Evolutionary conservation across 2,888 invertebrate species (phyloP).

Genomic region (Eucriotettix oculatus): DNA sequence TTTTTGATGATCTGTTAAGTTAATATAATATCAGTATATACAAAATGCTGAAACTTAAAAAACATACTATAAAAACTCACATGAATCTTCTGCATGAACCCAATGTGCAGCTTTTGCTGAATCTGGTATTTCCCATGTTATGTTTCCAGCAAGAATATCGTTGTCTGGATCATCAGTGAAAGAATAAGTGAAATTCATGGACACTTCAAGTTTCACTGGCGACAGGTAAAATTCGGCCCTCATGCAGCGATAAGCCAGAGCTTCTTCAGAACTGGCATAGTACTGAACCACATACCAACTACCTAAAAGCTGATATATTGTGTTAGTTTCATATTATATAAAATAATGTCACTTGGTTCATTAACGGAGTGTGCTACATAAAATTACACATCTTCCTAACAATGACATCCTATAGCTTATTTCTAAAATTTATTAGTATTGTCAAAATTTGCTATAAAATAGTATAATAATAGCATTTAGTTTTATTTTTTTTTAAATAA

Average conservation of each 20-base stretch:
- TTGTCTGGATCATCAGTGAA: slow-evolving; percentile 70
- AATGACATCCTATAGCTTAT: too few species aligned
- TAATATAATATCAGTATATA: too few species aligned
- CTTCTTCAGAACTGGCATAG: slow-evolving; percentile 77
- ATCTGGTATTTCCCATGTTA: slow-evolving; percentile 70
- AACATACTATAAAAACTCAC: slow-evolving; percentile 31
- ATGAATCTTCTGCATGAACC: slow-evolving; percentile 71
- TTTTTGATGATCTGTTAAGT: too few species aligned
- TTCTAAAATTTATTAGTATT: too few species aligned
- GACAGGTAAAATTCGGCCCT: slow-evolving; percentile 48
- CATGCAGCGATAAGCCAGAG: slow-evolving; percentile 74
- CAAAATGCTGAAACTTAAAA: too few species aligned
- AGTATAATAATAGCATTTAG: too few species aligned
- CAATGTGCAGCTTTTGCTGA: slow-evolving; percentile 62
- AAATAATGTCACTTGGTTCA: too few species aligned
- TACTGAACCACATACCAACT: slow-evolving; percentile 77
- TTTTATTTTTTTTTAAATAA: too few species aligned
- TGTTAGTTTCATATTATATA: too few species aligned
- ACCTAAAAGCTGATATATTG: slow-evolving; percentile 47
- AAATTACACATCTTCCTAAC: too few species aligned
- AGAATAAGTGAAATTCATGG: slow-evolving; percentile 79
- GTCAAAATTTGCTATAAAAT: too few species aligned
- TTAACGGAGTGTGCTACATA: too few species aligned
- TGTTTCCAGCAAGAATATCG: slow-evolving; percentile 65
- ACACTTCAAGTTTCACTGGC: slow-evolving; percentile 41